Evolutionary conservation across 1,140 invertebrate species (phyloP).

Genomic region (Batillaria attramentaria): DNA sequence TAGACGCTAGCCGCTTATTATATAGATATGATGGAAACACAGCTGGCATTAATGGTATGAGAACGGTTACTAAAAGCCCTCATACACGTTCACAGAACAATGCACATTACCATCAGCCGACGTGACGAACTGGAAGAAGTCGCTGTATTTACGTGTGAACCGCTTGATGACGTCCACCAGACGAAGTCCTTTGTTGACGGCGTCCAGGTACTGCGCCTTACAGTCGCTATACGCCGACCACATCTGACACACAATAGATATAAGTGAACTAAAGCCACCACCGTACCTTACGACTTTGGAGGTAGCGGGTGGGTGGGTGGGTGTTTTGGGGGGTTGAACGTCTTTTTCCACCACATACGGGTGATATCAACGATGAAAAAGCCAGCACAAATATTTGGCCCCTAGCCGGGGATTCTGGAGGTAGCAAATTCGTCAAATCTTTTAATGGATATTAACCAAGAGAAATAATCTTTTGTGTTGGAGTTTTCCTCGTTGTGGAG

Average conservation of each 20-base stretch:
- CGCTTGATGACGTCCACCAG: conserved; percentile 90
- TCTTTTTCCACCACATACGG: no score
- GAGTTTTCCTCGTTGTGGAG: no score
- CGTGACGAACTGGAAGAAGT: conserved; percentile 83
- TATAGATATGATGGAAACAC: not conserved
- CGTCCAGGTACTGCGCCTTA: conserved; percentile 85
- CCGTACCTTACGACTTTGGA: not conserved
- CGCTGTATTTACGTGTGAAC: conserved; percentile 85
- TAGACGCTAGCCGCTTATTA: not conserved
- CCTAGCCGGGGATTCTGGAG: no score
- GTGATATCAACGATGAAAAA: no score
- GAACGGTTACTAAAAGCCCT: not conserved
- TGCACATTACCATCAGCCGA: conserved; percentile 79
- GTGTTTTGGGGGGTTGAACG: no score
- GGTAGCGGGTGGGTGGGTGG: no score
- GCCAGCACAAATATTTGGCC: no score
- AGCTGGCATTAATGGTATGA: not conserved
- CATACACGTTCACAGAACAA: not conserved
- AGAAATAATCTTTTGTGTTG: not conserved
- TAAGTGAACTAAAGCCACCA: not conserved
- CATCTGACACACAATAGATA: conserved; percentile 77
- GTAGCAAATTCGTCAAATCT: not conserved
- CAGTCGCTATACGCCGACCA: conserved; percentile 92
- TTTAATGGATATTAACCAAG: not conserved
- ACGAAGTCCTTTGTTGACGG: conserved; percentile 87